Evolutionary conservation across 2,797 vertebrate genomes (phyloP), one percentile per base, ranked within the genome.

Genomic region (Notolepis coatsorum): DNA sequence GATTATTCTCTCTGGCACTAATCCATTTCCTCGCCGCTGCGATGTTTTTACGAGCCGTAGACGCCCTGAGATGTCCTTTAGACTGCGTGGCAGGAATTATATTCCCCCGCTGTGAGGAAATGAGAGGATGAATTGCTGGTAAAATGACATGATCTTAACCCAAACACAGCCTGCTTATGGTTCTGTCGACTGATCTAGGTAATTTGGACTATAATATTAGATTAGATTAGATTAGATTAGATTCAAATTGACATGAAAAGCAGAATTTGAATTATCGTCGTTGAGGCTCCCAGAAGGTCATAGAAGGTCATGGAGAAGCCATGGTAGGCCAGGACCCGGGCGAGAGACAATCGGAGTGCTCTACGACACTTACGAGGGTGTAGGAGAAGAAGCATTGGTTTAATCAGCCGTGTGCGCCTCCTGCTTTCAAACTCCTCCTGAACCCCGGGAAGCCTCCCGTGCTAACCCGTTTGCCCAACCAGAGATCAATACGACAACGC

Each of bases 401-500:
- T 33, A 65, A 50, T 72, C 69, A 58, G 41, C 61, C 15, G 1
- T 61, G 52, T 53, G 60, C 53, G 51, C 65, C 58, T 69, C 63
- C n/a, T n/a, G n/a, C n/a, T n/a, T n/a, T n/a, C n/a, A n/a, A n/a
- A n/a, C n/a, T 70, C 38, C 8, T 4, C 68, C 58, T 13, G 7
- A 57, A 41, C 47, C 53, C 61, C 0, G 2, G 8, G 20, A 39
- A 53, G 54, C 30, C 47, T 59, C 64, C 58, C 61, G 61, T 7
- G 0, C 67, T 41, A 65, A n/a, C n/a, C n/a, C n/a, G n/a, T n/a
- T n/a, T 41, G 55, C 51, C 68, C 53, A 61, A 68, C 41, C 3
- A 68, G 39, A 7, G 27, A 45, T 49, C 60, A 58, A 71, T 58
- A 12, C n/a, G 17, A 35, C 45, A 59, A 31, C 33, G 24, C 46